phyloP scores from a whole-genome alignment of 2,797 vertebrate genomes.

The Sebastes ruberrimus region DNA sequence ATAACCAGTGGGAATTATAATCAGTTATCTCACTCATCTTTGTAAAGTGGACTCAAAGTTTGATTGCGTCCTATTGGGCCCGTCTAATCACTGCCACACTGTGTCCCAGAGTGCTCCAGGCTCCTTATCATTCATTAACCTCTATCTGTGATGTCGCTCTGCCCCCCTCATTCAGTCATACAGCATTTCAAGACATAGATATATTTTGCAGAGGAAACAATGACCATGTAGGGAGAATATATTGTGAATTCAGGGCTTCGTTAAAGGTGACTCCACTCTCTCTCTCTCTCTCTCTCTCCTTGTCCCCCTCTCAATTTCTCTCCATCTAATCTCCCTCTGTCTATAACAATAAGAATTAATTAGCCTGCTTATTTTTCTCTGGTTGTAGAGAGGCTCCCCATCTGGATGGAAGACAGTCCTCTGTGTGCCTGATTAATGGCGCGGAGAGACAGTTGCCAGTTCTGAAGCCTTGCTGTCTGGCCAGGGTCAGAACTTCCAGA shows the following conservation, averaged over 20 bases:
- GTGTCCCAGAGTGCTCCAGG: conserved; percentile 74
- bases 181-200: conserved; percentile 72
- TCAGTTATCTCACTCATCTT: conserved; percentile 62
- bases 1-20: conserved; percentile 52
- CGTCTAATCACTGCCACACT: conserved; percentile 71
- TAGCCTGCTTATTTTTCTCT: conserved; percentile 98
- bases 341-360: conserved; percentile 99
- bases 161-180: conserved; percentile 65
- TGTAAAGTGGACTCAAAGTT: conserved; percentile 62
- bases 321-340: conserved; percentile 97
- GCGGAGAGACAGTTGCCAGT: conserved; percentile 91
- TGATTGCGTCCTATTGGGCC: conserved; percentile 62
- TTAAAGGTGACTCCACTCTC: conserved; percentile 91
- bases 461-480: conserved; percentile 80
- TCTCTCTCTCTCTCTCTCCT: conserved; percentile 20
- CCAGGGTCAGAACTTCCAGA: conserved; percentile 82
- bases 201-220: conserved; percentile 83
- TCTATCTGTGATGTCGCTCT: conserved; percentile 74
- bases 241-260: conserved; percentile 86
- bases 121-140: conserved; percentile 93
- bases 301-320: conserved; percentile 82
- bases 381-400: conserved; percentile 94
- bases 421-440: conserved; percentile 96
- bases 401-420: conserved; percentile 97
- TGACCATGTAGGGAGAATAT: conserved; percentile 80